A percentile compares a stretch with the other conserved stretches of the same genome.
Evolutionary conservation across 2,888 invertebrate species (phyloP).

Genomic region (Mesorhabditis spiculigera): DNA sequence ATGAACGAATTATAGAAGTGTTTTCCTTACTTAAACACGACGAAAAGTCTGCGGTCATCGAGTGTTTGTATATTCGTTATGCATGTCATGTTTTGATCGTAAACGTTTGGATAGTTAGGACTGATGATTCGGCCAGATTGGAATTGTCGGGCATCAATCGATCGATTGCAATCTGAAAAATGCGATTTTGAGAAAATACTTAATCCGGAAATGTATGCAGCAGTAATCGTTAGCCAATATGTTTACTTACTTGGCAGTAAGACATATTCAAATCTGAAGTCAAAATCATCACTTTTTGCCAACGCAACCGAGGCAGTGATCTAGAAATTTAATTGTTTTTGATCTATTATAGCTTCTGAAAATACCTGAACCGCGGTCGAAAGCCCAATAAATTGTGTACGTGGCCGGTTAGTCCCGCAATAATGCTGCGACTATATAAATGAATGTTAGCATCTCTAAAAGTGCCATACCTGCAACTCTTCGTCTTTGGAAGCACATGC

Average conservation of each 20-base stretch:
- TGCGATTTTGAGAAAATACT: neutral
- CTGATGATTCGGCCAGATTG: conserved; percentile 39
- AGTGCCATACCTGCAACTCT: conserved; percentile 23
- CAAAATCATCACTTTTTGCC: neutral
- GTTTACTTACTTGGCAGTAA: conserved; percentile 17
- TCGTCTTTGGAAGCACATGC: conserved; percentile 28
- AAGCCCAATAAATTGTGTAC: conserved; percentile 24
- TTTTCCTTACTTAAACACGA: conserved; percentile 30
- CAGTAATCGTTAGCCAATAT: neutral
- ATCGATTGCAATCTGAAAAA: conserved; percentile 53
- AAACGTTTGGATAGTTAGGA: conserved; percentile 49
- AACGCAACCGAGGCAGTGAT: conserved; percentile 19
- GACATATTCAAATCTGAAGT: conserved; percentile 17
- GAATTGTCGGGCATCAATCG: conserved; percentile 29
- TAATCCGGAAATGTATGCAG: neutral
- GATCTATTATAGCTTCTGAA: neutral
- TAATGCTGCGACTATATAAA: neutral
- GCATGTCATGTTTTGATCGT: conserved; percentile 42
- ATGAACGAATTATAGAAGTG: neutral
- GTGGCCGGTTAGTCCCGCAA: conserved; percentile 16
- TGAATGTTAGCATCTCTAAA: conserved; percentile 10
- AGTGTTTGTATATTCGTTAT: conserved; percentile 30
- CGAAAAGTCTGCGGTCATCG: conserved; percentile 18
- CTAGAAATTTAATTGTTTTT: conserved; percentile 10
- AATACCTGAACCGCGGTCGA: conserved; percentile 31